A percentile compares a stretch with the other conserved stretches of the same genome.
Conservation (phyloP, 2,888 invertebrate genomes). For the Drosophila niveifrons region DNA sequence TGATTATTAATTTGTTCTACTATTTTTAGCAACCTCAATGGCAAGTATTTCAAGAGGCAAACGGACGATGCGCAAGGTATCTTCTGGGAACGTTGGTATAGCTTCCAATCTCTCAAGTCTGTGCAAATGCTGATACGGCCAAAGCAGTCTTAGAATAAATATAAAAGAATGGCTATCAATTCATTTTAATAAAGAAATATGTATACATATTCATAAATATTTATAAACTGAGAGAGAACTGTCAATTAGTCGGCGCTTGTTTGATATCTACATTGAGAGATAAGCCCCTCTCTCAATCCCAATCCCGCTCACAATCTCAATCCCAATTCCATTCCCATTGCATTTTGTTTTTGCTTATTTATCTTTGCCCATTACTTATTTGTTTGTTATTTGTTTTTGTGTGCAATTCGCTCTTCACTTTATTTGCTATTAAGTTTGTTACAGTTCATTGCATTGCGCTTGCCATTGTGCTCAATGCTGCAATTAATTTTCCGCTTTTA, state of each 20-base stretch:
- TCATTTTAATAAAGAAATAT: conserved; percentile 37
- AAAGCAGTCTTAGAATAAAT: conserved; percentile 37
- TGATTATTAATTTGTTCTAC: background rate
- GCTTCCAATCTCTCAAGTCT: conserved; percentile 87
- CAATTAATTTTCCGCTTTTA: conserved; percentile 63
- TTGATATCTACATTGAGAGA: conserved; percentile 33
- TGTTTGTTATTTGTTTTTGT: conserved; percentile 29
- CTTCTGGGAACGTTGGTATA: conserved; percentile 90
- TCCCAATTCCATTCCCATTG: conserved; percentile 5
- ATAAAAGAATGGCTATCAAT: conserved; percentile 21
- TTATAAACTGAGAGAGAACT: conserved; percentile 22
- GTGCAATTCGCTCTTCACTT: conserved; percentile 10
- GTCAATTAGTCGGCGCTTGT: conserved; percentile 41
- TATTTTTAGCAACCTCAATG: conserved; percentile 88
- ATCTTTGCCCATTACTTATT: conserved; percentile 39
- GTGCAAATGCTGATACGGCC: conserved; percentile 88
- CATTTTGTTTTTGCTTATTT: conserved; percentile 21
- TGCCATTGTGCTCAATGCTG: conserved; percentile 44
- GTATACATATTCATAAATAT: conserved; percentile 1
- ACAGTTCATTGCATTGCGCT: conserved; percentile 58
- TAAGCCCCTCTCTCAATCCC: conserved; percentile 8
- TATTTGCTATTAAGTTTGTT: conserved; percentile 39
- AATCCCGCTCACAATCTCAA: conserved; percentile 7
- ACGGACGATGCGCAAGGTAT: conserved; percentile 86
- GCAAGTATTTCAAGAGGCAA: conserved; percentile 84